Evolutionary conservation across 2,888 invertebrate genomes (phyloP).

Genomic region (Archips crataeganus): DNA sequence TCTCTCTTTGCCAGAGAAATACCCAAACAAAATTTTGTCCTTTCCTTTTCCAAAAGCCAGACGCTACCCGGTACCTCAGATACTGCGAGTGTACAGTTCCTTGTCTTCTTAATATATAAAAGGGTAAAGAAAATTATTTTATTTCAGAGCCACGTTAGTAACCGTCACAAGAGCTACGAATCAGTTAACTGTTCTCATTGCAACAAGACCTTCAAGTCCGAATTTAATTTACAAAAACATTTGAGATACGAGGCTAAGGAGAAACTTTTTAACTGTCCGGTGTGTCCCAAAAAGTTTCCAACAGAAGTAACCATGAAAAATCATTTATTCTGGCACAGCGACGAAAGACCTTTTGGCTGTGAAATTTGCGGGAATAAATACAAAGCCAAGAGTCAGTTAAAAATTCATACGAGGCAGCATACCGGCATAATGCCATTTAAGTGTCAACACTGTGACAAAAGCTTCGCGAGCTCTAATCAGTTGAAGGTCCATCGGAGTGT

Average conservation of each 20-base stretch:
- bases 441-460: constrained; percentile 41
- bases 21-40: no score
- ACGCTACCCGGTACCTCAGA: no score
- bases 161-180: constrained; percentile 30
- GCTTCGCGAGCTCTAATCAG: constrained; percentile 43
- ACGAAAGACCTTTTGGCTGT: constrained; percentile 43
- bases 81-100: no score
- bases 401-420: constrained; percentile 44
- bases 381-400: constrained; percentile 44
- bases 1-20: no score
- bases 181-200: constrained; percentile 43
- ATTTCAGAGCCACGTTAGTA: constrained; percentile 29
- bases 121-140: background rate
- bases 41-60: no score
- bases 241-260: constrained; percentile 38
- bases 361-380: constrained; percentile 42
- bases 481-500: constrained; percentile 43
- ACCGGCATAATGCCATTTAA: constrained; percentile 44
- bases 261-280: constrained; percentile 40
- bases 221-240: constrained; percentile 40
- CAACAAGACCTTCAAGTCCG: constrained; percentile 44
- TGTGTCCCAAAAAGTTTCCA: constrained; percentile 43
- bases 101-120: background rate
- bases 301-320: constrained; percentile 40
- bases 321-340: constrained; percentile 46